Evolutionary conservation across 2,888 invertebrate species (phyloP), one percentile per base, ranked within the genome.

Genomic region (Unio pictorum): DNA sequence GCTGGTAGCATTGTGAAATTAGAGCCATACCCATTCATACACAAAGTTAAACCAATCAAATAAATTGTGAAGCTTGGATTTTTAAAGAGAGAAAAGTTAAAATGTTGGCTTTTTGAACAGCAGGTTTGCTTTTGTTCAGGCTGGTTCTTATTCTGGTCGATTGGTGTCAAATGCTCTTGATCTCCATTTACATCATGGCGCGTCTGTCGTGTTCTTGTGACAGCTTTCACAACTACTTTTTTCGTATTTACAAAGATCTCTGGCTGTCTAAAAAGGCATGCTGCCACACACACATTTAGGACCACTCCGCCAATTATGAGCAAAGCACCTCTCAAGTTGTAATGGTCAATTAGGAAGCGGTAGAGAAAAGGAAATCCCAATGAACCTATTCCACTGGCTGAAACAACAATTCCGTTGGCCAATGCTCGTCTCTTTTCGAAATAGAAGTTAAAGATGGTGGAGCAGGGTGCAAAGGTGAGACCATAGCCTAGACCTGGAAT

Each of bases 11-110:
- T 94, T 88, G 94, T 94, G 4, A 94, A 88, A 84, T 94, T 94
- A 87, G 94, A 94, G 0, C 94, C 94, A 5, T 94, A 94, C 18
- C 94, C 95, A 30, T 94, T 94, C 0, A 94, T 94, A 93, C 94
- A 94, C 4, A 94, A 91, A 1, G 93, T 93, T 17, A 94, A 94
- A 0, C 94, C 94, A 3, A 93, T 91, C 72, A 94, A 93, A 89
- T 94, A 93, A 78, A 94, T 90, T 8, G 94, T 93, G 85, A 95
- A 95, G 34, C 71, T 55, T 15, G 73, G 73, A 63, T 73, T 74
- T 66, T 66, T 68, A 45, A 80, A 78, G n/a, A 80, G 65, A 34
- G 66, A 67, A 64, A 69, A 76, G 26, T 68, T 72, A 55, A 73
- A 63, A 60, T 67, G 55, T 17, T 66, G 69, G 11, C 66, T 54